Evolutionary conservation across 1,140 invertebrate species (phyloP), one percentile per base, ranked within the genome.

Genomic region (Drosophila micromelanica): DNA sequence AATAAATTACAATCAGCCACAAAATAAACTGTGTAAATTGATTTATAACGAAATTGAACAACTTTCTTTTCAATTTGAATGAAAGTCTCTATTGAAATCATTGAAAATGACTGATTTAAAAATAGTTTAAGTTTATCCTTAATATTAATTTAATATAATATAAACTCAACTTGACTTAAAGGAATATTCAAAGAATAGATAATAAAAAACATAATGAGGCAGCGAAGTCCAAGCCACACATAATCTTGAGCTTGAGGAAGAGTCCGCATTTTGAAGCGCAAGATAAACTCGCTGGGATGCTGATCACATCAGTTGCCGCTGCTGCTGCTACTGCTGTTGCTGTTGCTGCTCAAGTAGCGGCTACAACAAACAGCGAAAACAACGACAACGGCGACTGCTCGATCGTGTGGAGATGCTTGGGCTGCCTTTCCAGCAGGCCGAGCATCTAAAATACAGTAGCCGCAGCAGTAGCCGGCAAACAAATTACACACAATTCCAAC

Each of bases 401-500:
- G 73, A 69, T 80, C 82, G 81, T 85, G 81, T 80, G 64, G 65
- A 69, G 80, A 80, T 85, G 79, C 76, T 37, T 49, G 17, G 37
- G 32, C 40, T 45, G 64, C 49, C 15, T 51, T 62, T 45, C 68
- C 54, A 54, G 69, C 52, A 17, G 60, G 43, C 55, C 17, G 45
- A 30, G 49, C 35, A 61, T 13, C 62, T 63, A 54, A 78, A 90
- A 90, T 90, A 90, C 86, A 90, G 86, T 90, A 90, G 86, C 86
- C 70, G 65, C 54, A 60, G 68, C 76, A 79, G 80, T 89, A 85
- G 81, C 80, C 80, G 84, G 71, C 87, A 90, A 86, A 90, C 80
- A 86, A 82, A 90, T 90, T 80, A 90, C 81, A 90, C 73, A 81
- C 75, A 86, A 86, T 86, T 86, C 82, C 86, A 86, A 86, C 82